These are phyloP conservation scores for Moxostoma hubbsi DNA, from an alignment of 2,797 vertebrate species.

Conservation along the genomic window DNA sequence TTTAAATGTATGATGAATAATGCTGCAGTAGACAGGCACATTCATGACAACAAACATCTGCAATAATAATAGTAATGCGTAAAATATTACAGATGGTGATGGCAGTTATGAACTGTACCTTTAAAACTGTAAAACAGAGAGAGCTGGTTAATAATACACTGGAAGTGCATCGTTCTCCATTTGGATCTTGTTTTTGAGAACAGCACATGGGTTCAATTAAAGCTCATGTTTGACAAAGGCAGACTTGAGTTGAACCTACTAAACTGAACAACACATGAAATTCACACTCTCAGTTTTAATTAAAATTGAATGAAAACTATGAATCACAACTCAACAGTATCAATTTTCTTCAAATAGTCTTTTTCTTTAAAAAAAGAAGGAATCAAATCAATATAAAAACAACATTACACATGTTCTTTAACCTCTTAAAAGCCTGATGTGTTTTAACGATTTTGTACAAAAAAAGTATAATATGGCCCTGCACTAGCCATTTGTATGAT, in stretches of 20 bases:
- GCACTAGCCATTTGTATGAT: slow-evolving; percentile 50
- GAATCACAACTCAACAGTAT: slow-evolving; percentile 65
- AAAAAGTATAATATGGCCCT: slow-evolving; percentile 60
- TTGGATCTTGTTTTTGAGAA: slow-evolving; percentile 24
- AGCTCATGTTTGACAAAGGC: slow-evolving; percentile 41
- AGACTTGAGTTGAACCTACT: slow-evolving; percentile 51
- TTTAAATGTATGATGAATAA: slow-evolving; percentile 1
- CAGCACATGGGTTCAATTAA: slow-evolving; percentile 31
- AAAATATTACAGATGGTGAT: neutral
- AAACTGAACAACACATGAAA: slow-evolving; percentile 63
- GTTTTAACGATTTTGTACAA: slow-evolving; percentile 65
- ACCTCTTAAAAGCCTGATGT: slow-evolving; percentile 67
- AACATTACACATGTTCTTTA: slow-evolving; percentile 66
- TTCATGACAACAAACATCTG: neutral
- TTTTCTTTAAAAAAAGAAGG: slow-evolving; percentile 53
- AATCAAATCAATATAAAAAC: slow-evolving; percentile 76
- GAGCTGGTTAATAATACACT: slow-evolving; percentile 8
- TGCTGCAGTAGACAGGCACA: too few relatives aligned
- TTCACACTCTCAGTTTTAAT: slow-evolving; percentile 70
- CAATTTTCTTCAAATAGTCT: slow-evolving; percentile 62
- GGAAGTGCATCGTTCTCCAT: neutral
- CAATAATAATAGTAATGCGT: slow-evolving; percentile 15
- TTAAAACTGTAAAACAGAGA: slow-evolving; percentile 49
- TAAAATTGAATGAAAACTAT: slow-evolving; percentile 66
- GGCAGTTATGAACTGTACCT: slow-evolving; percentile 4